Base-by-base conservation (phyloP, 2,113 vertebrate species). In the Romanogobio albipinnatus region DNA sequence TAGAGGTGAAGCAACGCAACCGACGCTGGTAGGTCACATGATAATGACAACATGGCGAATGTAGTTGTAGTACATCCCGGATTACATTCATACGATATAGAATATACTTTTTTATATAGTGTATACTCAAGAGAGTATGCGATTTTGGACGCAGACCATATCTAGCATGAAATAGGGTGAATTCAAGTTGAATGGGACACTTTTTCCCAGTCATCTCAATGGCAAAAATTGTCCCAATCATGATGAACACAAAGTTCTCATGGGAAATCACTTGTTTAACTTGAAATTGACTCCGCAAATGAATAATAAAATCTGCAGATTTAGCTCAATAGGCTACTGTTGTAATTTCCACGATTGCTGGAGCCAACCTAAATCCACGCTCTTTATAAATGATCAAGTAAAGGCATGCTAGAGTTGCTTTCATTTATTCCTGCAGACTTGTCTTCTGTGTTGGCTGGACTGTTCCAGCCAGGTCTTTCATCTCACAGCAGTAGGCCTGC, bases 391-490 rank as follows among this genome's bases (percentile, higher is more conserved):
- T 58, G 26, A 3, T 17, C 15, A 5, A 58, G 75, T 58, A 22
- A 77, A 77, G 5, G 17, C 17, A 36, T 19, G 64, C 29, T 5
- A 9, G 33, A 36, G 29, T 68, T 36, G 36, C 9, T 43, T 70
- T 59, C 0, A 10, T 26, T 24, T 56, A 15, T 36, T 39, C 33
- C 36, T 84, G 58, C n/a, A n/a, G 43, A 26, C 17, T 53, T 43
- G 61, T 47, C 14, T 33, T 49, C 26, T 84, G 75, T 66, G 22
- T 39, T 81, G 84, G 14, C 39, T 66, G 56, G 70, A n/a, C 77
- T 51, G 14, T 7, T 17, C 22, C 39, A 39, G 9, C n/a, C 36
- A 47, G 33, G 10, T 26, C 14, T 80, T 64, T 64, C 15, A 64
- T 62, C 59, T 49, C 71, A 10, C 78, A 14, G 76, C 58, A 45